phyloP scores from a whole-genome alignment of 2,888 invertebrate species.

The Dyspetes luteomarginatus region DNA sequence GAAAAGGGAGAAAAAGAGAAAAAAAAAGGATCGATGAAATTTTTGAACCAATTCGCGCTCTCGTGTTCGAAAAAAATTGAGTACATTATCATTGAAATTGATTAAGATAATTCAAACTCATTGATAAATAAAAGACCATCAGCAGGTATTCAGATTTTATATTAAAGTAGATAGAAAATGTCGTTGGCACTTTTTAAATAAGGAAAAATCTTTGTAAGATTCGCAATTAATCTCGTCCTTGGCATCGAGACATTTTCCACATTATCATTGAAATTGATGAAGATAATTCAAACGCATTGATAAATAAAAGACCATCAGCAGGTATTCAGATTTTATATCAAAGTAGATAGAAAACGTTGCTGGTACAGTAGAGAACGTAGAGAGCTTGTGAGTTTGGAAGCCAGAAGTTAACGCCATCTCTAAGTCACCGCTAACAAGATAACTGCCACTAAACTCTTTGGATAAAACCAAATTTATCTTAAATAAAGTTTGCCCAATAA shows the following conservation, averaged over 20 bases:
- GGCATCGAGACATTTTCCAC: conserved; percentile 90
- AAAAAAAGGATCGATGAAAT: neutral
- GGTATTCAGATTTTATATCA: neutral
- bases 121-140: neutral
- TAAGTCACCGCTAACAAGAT: neutral
- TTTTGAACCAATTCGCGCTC: too few species aligned
- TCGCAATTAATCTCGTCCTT: conserved; percentile 91
- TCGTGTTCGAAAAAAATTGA: conserved; percentile 16
- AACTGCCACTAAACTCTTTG: too few species aligned
- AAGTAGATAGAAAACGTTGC: conserved; percentile 12
- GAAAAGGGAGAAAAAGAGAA: conserved; percentile 14
- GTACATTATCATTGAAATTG: neutral
- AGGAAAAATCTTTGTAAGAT: neutral
- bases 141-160: neutral
- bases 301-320: neutral
- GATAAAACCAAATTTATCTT: conserved; percentile 29
- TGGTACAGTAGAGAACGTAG: too few species aligned
- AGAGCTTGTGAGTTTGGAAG: too few species aligned
- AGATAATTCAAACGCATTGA: neutral
- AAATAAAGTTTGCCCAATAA: too few species aligned
- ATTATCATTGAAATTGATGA: neutral
- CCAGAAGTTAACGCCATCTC: too few species aligned
- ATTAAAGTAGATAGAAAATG: conserved; percentile 44
- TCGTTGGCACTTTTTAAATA: conserved; percentile 26
- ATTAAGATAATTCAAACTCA: conserved; percentile 3